Base-by-base conservation (phyloP, 2,888 invertebrate species). In the Busseola fusca region DNA sequence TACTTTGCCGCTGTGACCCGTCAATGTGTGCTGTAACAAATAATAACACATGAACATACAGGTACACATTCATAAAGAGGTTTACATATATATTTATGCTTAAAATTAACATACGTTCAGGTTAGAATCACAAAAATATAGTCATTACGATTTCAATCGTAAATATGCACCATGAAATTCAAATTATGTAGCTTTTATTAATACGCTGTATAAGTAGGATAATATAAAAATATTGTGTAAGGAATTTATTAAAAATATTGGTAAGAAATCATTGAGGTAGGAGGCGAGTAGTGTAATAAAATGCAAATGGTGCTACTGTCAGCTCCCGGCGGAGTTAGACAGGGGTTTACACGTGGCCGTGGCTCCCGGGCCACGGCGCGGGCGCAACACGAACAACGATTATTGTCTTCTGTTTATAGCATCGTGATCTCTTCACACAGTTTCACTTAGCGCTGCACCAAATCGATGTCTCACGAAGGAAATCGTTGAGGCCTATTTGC, bases 1-100 rank as follows among this genome's bases (percentile, higher is more conserved):
- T 82, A 99, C 99, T 96, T 99, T 99, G 68, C 98, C 99, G 89
- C 98, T 98, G 96, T 99, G 99, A 52, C 99, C 99, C 66, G 99
- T 99, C 87, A 99, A 94, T 64, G 98, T 98, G 93, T 98, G 98
- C 98, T 98, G 96, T 52, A 89, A 90, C 88, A 87, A 89, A 81
- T 68, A 37, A 40, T 37, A 69, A 45, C 27, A 64, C 68, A 60
- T 69, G 25, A 59, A 60, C 34, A 54, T 58, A 57, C 25, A 54
- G 0, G 6, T n/a, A 56, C 6, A 45, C 9, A 48, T n/a, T 63
- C 37, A 64, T 58, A 59, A 52, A 50, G 67, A 42, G 14, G 16
- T 71, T 69, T 45, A 50, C 57, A 34, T 54, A 40, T 57, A 40
- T 40, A 42, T 58, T 48, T 77, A 59, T 64, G 50, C 54, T 12